Evolutionary conservation across 2,888 invertebrate species (phyloP).

Genomic region (Rosalia funebris): DNA sequence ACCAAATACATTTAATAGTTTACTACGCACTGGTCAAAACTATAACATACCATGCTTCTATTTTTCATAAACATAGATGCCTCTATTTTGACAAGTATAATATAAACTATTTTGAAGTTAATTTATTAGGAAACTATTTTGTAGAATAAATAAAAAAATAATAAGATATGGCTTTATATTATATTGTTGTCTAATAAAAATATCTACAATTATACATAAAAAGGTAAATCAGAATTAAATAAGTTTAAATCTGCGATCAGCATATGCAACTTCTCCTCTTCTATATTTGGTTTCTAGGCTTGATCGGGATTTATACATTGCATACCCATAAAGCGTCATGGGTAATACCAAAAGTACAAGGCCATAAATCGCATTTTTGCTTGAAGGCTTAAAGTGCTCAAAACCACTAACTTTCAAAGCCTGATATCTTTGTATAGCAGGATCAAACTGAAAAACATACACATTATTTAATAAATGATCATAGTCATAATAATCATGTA

Average conservation of each 20-base stretch:
- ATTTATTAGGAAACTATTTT: neutral
- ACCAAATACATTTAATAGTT: too few relatives aligned
- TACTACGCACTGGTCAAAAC: too few relatives aligned
- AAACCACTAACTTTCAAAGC: slow-evolving; percentile 75
- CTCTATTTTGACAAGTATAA: neutral
- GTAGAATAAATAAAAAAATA: neutral
- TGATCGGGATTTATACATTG: slow-evolving; percentile 66
- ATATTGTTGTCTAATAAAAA: slow-evolving; percentile 68
- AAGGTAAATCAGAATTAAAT: slow-evolving; percentile 62
- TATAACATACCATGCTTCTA: too few relatives aligned
- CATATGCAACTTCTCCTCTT: slow-evolving; percentile 79
- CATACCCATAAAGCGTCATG: slow-evolving; percentile 67
- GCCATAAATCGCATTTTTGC: slow-evolving; percentile 57
- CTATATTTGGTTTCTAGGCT: slow-evolving; percentile 71
- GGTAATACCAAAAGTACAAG: slow-evolving; percentile 68
- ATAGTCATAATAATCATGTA: too few relatives aligned
- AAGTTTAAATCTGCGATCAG: slow-evolving; percentile 77
- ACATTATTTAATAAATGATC: neutral
- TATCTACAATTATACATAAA: slow-evolving; percentile 63
- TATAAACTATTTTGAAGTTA: neutral
- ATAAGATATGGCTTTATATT: neutral
- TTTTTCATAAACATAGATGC: neutral
- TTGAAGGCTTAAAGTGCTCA: slow-evolving; percentile 76
- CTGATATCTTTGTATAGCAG: slow-evolving; percentile 78
- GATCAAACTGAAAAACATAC: slow-evolving; percentile 77